phyloP scores from a whole-genome alignment of 30 jellyfish, hydroid and myxozoan species.

The Morbakka virulenta region DNA sequence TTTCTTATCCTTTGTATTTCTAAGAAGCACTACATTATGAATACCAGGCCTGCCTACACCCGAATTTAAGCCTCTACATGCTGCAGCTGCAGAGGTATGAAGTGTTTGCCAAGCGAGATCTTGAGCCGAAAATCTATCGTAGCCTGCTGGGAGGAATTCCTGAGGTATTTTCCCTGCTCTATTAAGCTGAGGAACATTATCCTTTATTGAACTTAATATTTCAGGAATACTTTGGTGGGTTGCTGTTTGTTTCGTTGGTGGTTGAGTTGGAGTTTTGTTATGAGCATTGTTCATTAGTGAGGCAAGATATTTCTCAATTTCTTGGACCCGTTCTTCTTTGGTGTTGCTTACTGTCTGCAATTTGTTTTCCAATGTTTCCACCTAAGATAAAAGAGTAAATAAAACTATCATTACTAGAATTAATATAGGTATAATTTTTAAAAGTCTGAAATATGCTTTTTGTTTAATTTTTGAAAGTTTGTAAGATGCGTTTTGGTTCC shows the following conservation, averaged over 20 bases:
- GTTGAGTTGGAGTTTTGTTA: too few species aligned
- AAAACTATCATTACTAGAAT: too few species aligned
- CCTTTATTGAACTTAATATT: conserved; percentile 1
- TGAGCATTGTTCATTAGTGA: too few species aligned
- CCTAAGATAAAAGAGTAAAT: too few species aligned
- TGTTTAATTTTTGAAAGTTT: too few species aligned
- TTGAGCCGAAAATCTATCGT: conserved; percentile 47
- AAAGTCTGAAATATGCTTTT: too few species aligned
- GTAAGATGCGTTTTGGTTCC: too few species aligned
- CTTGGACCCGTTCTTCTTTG: too few species aligned
- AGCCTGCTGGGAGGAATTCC: conserved; percentile 66
- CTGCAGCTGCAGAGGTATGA: conserved; percentile 78
- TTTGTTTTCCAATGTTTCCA: too few species aligned
- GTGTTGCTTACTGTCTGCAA: too few species aligned
- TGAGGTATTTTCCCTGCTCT: conserved; percentile 58
- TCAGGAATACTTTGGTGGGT: neutral
- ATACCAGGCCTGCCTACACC: conserved; percentile 63
- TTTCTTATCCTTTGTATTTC: conserved; percentile 52
- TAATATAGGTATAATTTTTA: too few species aligned
- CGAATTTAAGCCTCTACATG: conserved; percentile 51
- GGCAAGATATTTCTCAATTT: too few species aligned
- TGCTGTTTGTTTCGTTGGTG: neutral
- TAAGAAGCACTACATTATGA: conserved; percentile 59
- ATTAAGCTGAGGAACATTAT: conserved; percentile 54
- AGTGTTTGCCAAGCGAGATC: conserved; percentile 81